Percentiles rank a stretch among this genome's conserved stretches.
phyloP scores from a whole-genome alignment of 2,888 invertebrate genomes.

The Operophtera brumata region DNA sequence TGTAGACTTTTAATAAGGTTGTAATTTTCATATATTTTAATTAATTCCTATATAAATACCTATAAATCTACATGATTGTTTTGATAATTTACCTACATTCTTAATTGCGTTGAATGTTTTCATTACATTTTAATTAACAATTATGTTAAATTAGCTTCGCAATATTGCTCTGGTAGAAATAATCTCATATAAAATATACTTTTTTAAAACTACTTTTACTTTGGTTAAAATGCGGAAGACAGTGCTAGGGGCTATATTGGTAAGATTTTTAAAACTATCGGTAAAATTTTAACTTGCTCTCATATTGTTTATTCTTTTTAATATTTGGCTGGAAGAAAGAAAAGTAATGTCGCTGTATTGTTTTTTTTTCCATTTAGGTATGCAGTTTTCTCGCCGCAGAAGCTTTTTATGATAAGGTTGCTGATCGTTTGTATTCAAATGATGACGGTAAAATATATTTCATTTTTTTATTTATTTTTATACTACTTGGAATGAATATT shows the following conservation, averaged over 20 bases:
- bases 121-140: background rate
- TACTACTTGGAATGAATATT: no score
- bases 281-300: no score
- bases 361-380: background rate
- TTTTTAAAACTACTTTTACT: background rate
- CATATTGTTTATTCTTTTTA: no score
- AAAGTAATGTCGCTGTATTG: background rate
- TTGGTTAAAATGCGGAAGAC: constrained; percentile 1
- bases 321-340: no score
- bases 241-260: background rate
- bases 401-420: background rate
- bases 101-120: background rate
- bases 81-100: background rate
- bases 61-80: no score
- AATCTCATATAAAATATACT: no score
- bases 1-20: no score
- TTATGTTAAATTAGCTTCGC: constrained; percentile 10
- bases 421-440: constrained; percentile 7
- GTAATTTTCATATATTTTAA: no score
- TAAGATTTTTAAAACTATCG: background rate
- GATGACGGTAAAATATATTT: constrained; percentile 2
- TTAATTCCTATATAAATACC: no score
- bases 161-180: background rate
- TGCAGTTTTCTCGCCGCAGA: background rate
- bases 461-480: background rate